Evolutionary conservation across 2,888 invertebrate species (phyloP).

Genomic region (Nineta flava): DNA sequence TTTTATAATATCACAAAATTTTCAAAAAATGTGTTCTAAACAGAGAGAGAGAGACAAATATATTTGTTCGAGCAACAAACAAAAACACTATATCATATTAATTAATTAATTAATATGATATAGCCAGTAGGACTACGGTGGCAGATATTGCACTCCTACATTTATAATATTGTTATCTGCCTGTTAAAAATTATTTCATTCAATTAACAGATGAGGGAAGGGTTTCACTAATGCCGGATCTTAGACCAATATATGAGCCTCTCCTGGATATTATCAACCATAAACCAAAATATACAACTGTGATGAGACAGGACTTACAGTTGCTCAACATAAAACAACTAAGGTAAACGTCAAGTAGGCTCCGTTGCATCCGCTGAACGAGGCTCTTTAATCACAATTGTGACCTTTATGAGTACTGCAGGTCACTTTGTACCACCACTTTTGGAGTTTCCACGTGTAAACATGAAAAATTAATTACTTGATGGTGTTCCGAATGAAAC

Average conservation of each 20-base stretch:
- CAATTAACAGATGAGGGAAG: too few relatives aligned
- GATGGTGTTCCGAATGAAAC: constrained; percentile 18
- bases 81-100: too few relatives aligned
- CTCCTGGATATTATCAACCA: background rate
- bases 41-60: too few relatives aligned
- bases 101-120: too few relatives aligned
- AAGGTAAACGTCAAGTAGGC: constrained; percentile 16
- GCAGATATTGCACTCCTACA: too few relatives aligned
- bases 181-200: too few relatives aligned
- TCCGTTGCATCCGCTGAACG: constrained; percentile 15
- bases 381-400: constrained; percentile 17
- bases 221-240: too few relatives aligned
- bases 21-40: too few relatives aligned
- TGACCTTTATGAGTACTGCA: constrained; percentile 17
- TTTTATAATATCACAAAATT: too few relatives aligned
- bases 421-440: constrained; percentile 20
- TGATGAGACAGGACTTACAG: constrained; percentile 17
- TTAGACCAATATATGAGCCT: background rate
- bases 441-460: constrained; percentile 20
- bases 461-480: constrained; percentile 18
- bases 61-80: too few relatives aligned
- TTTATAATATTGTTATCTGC: too few relatives aligned
- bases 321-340: constrained; percentile 13
- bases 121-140: too few relatives aligned
- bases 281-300: background rate